Evolutionary conservation across 53 echinoderm and acorn worm genomes (phyloP).

Genomic region (Holothuria scabra): DNA sequence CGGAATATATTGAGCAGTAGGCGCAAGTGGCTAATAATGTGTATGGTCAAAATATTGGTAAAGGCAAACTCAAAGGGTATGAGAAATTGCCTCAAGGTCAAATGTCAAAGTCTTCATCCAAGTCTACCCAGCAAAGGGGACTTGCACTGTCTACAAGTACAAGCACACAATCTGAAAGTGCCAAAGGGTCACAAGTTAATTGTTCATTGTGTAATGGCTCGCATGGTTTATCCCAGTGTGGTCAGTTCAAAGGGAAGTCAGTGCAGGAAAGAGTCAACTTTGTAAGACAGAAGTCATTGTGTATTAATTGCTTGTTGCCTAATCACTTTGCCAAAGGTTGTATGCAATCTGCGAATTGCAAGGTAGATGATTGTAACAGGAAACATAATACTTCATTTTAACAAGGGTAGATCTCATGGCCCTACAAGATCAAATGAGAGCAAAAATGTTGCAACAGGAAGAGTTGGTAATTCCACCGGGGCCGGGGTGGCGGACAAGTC

Average conservation of each 20-base stretch:
- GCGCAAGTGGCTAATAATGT: constrained; percentile 49
- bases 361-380: constrained; percentile 19
- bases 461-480: not conserved
- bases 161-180: no score
- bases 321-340: constrained; percentile 30
- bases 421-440: no score
- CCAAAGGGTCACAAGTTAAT: not conserved
- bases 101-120: no score
- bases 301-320: constrained; percentile 39
- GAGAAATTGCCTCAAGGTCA: no score
- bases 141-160: no score
- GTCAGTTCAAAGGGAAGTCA: constrained; percentile 1
- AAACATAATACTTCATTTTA: constrained; percentile 39
- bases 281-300: not conserved
- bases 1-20: constrained; percentile 37
- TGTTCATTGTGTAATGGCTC: not conserved
- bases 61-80: no score
- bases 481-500: constrained; percentile 1
- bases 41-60: constrained; percentile 49
- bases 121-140: no score
- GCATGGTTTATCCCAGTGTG: constrained; percentile 4
- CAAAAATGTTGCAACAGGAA: not conserved
- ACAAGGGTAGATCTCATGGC: not conserved
- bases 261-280: not conserved
- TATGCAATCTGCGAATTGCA: not conserved